These are phyloP conservation scores for Chorisops tibialis DNA, from an alignment of 2,888 invertebrate genomes.

Conservation along the genomic window DNA sequence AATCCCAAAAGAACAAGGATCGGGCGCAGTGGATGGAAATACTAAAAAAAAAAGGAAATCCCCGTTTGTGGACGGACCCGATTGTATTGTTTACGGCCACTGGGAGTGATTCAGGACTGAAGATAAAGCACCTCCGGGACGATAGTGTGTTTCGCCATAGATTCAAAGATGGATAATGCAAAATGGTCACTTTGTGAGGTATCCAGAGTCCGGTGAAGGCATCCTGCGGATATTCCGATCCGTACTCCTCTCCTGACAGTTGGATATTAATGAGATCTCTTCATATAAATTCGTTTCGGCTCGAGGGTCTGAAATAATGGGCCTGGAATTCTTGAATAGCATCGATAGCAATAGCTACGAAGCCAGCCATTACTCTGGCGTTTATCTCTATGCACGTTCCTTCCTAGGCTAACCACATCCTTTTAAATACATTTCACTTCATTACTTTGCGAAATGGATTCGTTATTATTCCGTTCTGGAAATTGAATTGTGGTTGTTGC, in stretches of 20 bases:
- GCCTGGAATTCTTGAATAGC: too few species aligned
- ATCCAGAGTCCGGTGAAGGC: background rate
- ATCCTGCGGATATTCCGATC: background rate
- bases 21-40: too few species aligned
- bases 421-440: background rate
- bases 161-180: background rate
- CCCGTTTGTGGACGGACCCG: too few species aligned
- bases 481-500: constrained; percentile 4
- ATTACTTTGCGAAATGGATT: background rate
- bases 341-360: background rate
- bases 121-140: constrained; percentile 3
- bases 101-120: background rate
- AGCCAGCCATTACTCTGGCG: background rate
- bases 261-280: background rate
- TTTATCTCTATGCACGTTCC: background rate
- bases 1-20: too few species aligned
- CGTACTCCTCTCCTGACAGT: background rate
- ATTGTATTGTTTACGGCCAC: too few species aligned
- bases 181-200: background rate
- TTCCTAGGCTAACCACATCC: background rate
- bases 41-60: too few species aligned
- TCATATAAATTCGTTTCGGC: too few species aligned
- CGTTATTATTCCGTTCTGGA: background rate
- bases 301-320: too few species aligned
- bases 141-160: background rate